Base-by-base conservation (phyloP, 1,140 invertebrate species). In the Dendroctonus valens region DNA sequence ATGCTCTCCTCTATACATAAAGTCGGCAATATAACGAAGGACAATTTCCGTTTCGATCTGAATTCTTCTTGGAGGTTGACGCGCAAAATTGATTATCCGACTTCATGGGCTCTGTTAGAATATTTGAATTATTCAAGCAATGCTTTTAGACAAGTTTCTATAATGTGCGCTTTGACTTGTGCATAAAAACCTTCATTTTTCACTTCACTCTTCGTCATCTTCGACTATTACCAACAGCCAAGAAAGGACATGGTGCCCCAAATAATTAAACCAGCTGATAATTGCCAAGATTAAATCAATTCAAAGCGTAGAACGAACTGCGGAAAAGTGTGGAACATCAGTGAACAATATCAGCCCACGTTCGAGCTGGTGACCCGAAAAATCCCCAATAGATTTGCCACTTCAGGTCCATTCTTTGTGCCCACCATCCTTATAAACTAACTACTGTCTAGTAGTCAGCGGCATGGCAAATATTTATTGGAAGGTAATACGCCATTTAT, bases 371-470 rank as follows among this genome's bases (percentile, higher is more conserved):
- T 8, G 51, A 50, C 51, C 40, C 41, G 57, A 65, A 65, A 65
- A 65, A 58, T 48, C 48, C 12, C 53, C 51, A 54, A 63, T 63
- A 54, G 60, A 54, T 63, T 38, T 54, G 60, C 51, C 60, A 61
- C 48, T 39, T 61, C 14, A 61, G 38, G 37, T 40, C 59, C 59
- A 63, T 54, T 63, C 50, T 63, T 63, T 63, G 54, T 63, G 38
- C 52, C 62, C 62, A 65, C 62, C 62, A 65, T 46, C 62, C 39
- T 65, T 63, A 63, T 63, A 63, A 63, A 63, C 60, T 54, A 63
- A 65, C 62, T 65, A 65, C 62, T 65, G 62, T 65, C 62, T 65
- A 65, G 62, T 65, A 65, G 62, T 65, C 53, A 65, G 62, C 62
- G 60, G 50, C 41, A 55, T 65, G 52, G 62, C 52, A 65, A 65